phyloP scores from a whole-genome alignment of 2,113 vertebrate species.

The Zosterops lateralis region DNA sequence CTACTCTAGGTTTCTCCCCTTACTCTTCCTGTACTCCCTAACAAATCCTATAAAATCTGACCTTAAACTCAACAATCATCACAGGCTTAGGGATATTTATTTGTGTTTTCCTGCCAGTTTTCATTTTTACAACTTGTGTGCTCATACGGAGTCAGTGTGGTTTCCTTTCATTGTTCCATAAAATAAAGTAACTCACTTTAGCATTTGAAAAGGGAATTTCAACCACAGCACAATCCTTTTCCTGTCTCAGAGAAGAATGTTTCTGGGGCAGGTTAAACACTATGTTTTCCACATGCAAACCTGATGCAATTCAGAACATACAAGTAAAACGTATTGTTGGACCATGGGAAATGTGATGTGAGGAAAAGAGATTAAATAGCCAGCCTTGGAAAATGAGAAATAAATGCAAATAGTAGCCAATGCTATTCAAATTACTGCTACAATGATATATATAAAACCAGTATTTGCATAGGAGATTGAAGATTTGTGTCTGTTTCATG shows the following conservation, averaged over 20 bases:
- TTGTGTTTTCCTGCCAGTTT: neutral
- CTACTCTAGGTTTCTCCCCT: neutral
- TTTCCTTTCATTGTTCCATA: neutral
- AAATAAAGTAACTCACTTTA: neutral
- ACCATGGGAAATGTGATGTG: neutral
- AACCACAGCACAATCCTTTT: neutral
- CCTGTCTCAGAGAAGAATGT: neutral
- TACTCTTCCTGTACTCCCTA: neutral
- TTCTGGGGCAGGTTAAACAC: neutral
- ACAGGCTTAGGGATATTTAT: neutral
- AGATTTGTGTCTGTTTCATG: neutral
- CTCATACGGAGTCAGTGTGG: neutral
- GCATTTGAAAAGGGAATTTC: neutral
- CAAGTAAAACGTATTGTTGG: neutral
- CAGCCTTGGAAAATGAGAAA: neutral
- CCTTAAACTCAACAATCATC: neutral
- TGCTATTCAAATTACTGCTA: neutral
- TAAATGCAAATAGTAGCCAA: neutral
- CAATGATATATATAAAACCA: neutral
- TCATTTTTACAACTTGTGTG: neutral
- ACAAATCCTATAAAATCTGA: neutral
- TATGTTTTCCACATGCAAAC: neutral
- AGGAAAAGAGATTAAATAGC: neutral
- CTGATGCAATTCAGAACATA: neutral
- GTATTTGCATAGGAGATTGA: neutral